phyloP scores from a whole-genome alignment of 2,113 vertebrate species.

The Rhipidura dahli region DNA sequence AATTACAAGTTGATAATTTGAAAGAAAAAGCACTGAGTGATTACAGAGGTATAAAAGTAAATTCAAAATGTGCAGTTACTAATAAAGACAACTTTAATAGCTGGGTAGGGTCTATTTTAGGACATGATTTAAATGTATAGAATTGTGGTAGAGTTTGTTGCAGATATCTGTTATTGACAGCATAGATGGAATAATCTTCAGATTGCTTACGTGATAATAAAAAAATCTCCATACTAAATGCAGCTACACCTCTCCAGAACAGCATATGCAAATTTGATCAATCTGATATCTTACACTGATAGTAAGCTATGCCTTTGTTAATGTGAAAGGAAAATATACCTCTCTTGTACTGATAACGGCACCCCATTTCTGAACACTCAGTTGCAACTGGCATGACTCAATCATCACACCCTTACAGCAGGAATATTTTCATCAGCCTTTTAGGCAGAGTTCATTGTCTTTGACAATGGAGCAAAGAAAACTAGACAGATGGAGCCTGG shows the following conservation, averaged over 20 bases:
- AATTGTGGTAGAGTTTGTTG: neutral
- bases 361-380: neutral
- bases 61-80: neutral
- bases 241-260: neutral
- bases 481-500: neutral
- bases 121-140: neutral
- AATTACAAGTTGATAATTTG: neutral
- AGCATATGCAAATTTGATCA: neutral
- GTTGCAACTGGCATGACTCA: neutral
- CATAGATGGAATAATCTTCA: neutral
- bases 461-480: neutral
- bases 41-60: neutral
- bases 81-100: neutral
- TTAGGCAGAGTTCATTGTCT: neutral
- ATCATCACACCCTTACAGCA: rapidly evolving
- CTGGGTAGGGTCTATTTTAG: neutral
- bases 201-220: neutral
- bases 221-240: neutral
- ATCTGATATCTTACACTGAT: neutral
- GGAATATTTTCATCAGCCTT: neutral
- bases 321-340: neutral
- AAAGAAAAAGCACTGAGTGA: neutral
- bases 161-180: neutral
- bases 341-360: neutral
- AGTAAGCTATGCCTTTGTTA: neutral